Conservation (phyloP, 2,888 invertebrate species). For the Mechanitis mazaeus region DNA sequence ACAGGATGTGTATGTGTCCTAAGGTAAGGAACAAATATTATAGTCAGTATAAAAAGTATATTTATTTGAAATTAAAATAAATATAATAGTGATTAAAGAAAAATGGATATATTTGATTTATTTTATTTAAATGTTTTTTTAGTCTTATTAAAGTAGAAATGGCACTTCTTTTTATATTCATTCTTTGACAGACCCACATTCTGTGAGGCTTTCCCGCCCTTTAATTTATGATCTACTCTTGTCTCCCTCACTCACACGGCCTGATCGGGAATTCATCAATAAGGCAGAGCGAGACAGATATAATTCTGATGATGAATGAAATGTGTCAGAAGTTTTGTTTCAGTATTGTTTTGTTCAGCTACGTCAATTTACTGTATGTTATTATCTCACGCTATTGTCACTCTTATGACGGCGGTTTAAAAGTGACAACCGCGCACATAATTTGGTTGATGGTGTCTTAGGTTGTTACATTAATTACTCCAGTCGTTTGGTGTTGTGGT, state of each 20-base stretch:
- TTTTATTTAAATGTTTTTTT: too few species aligned
- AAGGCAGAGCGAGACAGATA: constrained; percentile 13
- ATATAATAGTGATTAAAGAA: too few species aligned
- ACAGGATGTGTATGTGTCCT: too few species aligned
- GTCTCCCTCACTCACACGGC: constrained; percentile 32
- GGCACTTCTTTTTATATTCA: constrained; percentile 4
- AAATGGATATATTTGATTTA: too few species aligned
- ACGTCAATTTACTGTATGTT: neutral
- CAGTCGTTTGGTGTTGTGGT: constrained; percentile 6
- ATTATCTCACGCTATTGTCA: constrained; percentile 6
- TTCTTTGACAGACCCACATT: constrained; percentile 20
- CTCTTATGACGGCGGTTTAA: neutral
- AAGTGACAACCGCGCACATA: neutral
- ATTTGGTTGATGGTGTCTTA: constrained; percentile 3
- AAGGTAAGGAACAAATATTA: too few species aligned
- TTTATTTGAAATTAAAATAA: too few species aligned
- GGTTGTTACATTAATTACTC: constrained; percentile 11
- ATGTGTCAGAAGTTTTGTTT: constrained; percentile 15
- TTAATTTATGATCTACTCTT: constrained; percentile 26
- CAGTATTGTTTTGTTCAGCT: constrained; percentile 8
- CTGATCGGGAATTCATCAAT: constrained; percentile 16
- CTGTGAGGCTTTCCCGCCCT: constrained; percentile 40
- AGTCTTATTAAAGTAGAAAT: too few species aligned
- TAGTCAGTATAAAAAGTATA: too few species aligned
- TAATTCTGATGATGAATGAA: constrained; percentile 24